Conservation (phyloP, 2,797 vertebrate genomes). For the Heliangelus exortis region DNA sequence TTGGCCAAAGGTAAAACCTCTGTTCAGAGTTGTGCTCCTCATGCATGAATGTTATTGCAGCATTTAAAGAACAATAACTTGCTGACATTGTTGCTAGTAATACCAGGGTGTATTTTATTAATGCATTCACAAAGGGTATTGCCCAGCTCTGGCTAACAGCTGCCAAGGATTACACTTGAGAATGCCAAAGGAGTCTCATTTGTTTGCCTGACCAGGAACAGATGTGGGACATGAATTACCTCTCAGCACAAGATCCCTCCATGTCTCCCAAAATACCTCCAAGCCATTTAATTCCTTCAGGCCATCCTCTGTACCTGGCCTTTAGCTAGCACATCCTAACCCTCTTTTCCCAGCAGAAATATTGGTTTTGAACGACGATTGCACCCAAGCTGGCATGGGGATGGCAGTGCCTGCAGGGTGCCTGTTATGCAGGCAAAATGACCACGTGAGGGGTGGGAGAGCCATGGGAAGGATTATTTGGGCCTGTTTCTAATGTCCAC, state of each 20-base stretch:
- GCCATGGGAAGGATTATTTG: not conserved
- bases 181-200: not conserved
- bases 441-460: not conserved
- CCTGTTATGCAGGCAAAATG: not conserved
- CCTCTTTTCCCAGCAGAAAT: not conserved
- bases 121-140: not conserved
- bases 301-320: not conserved
- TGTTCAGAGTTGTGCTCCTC: not conserved
- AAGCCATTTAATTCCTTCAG: not conserved
- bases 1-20: not conserved
- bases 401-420: not conserved
- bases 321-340: not conserved
- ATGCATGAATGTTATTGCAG: not conserved
- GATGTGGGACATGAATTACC: not conserved
- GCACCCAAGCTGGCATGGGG: not conserved
- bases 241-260: not conserved
- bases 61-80: slow-evolving; percentile 39
- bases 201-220: not conserved
- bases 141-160: not conserved
- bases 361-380: not conserved
- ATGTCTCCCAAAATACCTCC: not conserved
- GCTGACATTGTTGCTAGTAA: not conserved
- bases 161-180: not conserved
- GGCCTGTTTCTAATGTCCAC: not conserved
- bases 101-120: slow-evolving; percentile 3